Evolutionary conservation across 1,140 invertebrate species (phyloP), one percentile per base, ranked within the genome.

Genomic region (Drusus annulatus): DNA sequence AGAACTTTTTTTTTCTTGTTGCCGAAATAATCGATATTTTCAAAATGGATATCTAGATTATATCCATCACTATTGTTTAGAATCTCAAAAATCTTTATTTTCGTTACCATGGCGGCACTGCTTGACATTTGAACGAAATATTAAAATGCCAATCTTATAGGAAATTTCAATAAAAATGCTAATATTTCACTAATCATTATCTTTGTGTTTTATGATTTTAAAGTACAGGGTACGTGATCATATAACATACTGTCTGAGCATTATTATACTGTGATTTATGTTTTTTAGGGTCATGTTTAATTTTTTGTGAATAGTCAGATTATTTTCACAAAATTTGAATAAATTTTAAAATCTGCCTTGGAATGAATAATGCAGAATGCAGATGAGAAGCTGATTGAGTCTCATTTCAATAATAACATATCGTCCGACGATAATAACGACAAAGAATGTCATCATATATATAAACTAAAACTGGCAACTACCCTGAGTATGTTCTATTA

Each of bases 281-380:
- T 71, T 71, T 71, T 69, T 69, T 51, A 71, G 68, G 68, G 54
- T 54, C 52, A 71, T 71, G 45, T 71, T 15, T 51, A 52, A 21
- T 71, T 71, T 51, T 71, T 15, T 71, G 16, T 31, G 28, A 68
- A 31, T 71, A 36, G 23, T 71, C 45, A 54, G 25, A 71, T 7
- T 17, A 28, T 65, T 65, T 25, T 65, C 62, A n/a, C 17, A 16
- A 50, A 13, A 71, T 15, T 71, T 2, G 23, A 56, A 31, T 50
- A 56, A 75, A n/a, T 75, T 75, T n/a, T n/a, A n/a, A 75, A 15
- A 56, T 75, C 25, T 58, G 71, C 51, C 52, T 75, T 75, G 71
- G 71, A 75, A 75, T 75, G 71, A 75, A 75, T 75, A 56, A 75
- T 75, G 71, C 71, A 75, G 71, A 75, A 75, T 75, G 71, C 23